A percentile compares a stretch with the other conserved stretches of the same genome.
Conservation (phyloP, 2,888 invertebrate species). For the Pammene fasciana region DNA sequence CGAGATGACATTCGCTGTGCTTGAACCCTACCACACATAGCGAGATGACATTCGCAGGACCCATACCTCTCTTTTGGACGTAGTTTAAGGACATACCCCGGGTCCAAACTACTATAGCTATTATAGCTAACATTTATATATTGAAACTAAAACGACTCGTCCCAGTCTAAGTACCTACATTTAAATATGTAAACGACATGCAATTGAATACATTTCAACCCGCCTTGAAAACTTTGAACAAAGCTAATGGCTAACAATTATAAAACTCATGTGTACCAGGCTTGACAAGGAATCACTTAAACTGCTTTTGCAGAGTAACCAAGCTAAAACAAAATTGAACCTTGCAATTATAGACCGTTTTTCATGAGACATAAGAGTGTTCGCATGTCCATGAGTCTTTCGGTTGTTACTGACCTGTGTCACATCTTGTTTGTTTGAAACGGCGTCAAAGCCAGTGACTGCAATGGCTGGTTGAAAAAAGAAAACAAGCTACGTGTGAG, state of each 20-base stretch:
- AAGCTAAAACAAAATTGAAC: not conserved
- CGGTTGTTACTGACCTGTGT: not conserved
- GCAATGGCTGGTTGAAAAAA: constrained; percentile 17
- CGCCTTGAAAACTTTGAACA: constrained; percentile 48
- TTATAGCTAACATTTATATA: too few relatives aligned
- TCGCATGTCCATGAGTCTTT: not conserved
- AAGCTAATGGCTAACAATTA: constrained; percentile 52
- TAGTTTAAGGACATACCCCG: not conserved
- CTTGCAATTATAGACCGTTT: not conserved
- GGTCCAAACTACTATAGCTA: too few relatives aligned
- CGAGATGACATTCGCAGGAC: too few relatives aligned
- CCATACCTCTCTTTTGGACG: too few relatives aligned
- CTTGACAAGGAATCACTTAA: constrained; percentile 42
- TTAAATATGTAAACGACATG: constrained; percentile 31
- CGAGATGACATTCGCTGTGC: too few relatives aligned
- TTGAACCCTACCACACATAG: too few relatives aligned
- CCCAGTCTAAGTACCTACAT: constrained; percentile 12
- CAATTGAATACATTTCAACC: constrained; percentile 58
- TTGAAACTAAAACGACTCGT: constrained; percentile 20
- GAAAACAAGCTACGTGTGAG: constrained; percentile 9
- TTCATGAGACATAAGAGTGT: not conserved
- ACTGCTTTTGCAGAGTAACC: constrained; percentile 24
- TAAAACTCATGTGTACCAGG: constrained; percentile 44
- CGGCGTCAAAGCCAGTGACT: constrained; percentile 35
- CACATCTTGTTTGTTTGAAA: constrained; percentile 28